These are phyloP conservation scores for Hyppa rectilinea DNA, from an alignment of 2,888 invertebrate species.

Conservation along the genomic window DNA sequence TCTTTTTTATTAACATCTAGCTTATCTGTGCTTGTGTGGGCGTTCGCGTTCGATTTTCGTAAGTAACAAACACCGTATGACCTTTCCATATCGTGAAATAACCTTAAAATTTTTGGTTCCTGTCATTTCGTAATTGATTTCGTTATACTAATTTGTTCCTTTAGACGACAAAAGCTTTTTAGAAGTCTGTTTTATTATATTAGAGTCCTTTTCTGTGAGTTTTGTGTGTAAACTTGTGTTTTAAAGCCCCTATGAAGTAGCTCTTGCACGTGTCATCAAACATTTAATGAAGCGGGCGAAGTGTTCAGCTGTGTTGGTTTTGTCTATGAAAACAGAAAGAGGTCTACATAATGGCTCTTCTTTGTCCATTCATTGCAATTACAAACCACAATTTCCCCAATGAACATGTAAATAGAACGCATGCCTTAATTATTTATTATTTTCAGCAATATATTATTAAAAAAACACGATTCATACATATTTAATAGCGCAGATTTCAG, in stretches of 20 bases:
- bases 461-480: background rate
- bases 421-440: slow-evolving; percentile 2
- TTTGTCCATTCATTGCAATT: background rate
- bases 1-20: slow-evolving; percentile 35
- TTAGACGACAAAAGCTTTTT: slow-evolving; percentile 48
- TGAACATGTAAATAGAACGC: slow-evolving; percentile 13
- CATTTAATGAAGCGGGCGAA: slow-evolving; percentile 33
- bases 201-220: slow-evolving; percentile 21
- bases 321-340: slow-evolving; percentile 37
- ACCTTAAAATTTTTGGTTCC: slow-evolving; percentile 63
- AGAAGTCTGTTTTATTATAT: slow-evolving; percentile 38
- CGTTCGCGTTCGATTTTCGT: slow-evolving; percentile 50
- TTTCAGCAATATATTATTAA: background rate
- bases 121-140: slow-evolving; percentile 65
- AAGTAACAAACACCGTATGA: slow-evolving; percentile 57
- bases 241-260: slow-evolving; percentile 5
- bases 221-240: slow-evolving; percentile 33
- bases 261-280: slow-evolving; percentile 47
- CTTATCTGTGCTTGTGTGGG: slow-evolving; percentile 52
- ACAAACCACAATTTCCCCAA: background rate
- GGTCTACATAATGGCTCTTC: background rate
- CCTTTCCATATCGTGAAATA: slow-evolving; percentile 47
- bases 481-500: no score
- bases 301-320: slow-evolving; percentile 26
- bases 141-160: slow-evolving; percentile 59